Base-by-base conservation (phyloP, 2,797 vertebrate genomes). In the Capromys pilorides region DNA sequence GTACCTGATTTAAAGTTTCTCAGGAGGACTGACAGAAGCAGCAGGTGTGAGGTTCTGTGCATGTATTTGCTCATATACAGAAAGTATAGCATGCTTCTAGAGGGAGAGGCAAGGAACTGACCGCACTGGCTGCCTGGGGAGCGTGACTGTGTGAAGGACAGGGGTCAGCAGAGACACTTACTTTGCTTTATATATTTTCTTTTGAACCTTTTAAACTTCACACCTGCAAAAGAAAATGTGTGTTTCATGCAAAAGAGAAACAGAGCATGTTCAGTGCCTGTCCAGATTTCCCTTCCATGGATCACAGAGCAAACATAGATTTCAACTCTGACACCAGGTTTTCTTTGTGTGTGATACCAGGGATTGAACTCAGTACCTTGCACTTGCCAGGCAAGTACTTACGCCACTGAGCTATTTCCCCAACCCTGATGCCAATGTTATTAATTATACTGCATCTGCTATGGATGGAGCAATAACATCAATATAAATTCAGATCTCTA, bases 401-500 rank as follows among this genome's bases (percentile, higher is more conserved):
- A 51, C 11, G 51, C 6, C 51, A 51, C 51, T 51, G 51, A 51
- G 51, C 51, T 51, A 51, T 7, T 51, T 51, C 51, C 51, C 51
- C 61, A 67, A 33, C 19, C 71, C 71, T 26, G 66, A 45, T 45
- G 28, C 67, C 80, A 94, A 22, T 71, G 96, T 94, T 92, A 90
- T 95, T 91, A 71, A 95, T 93, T 94, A 73, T 77, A 36, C 59
- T 88, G 21, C 77, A 77, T 86, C 93, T 85, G 36, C 71, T 78
- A 41, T 59, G 49, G 78, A 87, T 91, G 73, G 67, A 94, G 61
- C 51, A 88, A 88, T 16, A 95, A 59, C 36, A 92, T 93, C 62
- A 45, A 12, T 85, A 81, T 95, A 96, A 96, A 91, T 95, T 83
- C 94, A 93, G 82, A 67, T 91, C 59, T 88, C 75, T 84, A 90